Conservation (phyloP, 64 coral and sea anemone genomes). For the Pocillopora verrucosa region DNA sequence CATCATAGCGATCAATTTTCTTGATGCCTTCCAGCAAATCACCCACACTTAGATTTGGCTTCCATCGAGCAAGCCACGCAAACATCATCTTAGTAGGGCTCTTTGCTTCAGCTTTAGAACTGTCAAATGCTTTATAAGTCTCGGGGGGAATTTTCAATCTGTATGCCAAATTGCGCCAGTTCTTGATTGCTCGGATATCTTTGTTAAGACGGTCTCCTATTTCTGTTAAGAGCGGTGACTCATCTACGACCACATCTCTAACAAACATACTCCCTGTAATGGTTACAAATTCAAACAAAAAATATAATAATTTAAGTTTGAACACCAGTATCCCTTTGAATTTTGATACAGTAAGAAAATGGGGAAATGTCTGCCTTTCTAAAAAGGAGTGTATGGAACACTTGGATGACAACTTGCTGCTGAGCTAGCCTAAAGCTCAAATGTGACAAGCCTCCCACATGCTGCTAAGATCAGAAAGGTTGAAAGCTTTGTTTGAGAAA, state of each 20-base stretch:
- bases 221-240: conserved; percentile 1
- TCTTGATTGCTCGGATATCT: conserved; percentile 46
- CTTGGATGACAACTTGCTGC: too few relatives aligned
- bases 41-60: neutral
- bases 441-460: too few relatives aligned
- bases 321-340: too few relatives aligned
- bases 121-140: conserved; percentile 13
- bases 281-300: neutral
- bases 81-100: conserved; percentile 43
- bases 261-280: neutral
- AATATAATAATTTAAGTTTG: neutral
- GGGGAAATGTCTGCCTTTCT: too few relatives aligned
- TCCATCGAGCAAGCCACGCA: conserved; percentile 9
- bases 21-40: conserved; percentile 5
- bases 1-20: conserved; percentile 38
- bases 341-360: too few relatives aligned
- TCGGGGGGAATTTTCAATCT: conserved; percentile 30
- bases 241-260: neutral
- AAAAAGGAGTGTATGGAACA: too few relatives aligned
- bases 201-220: conserved; percentile 34
- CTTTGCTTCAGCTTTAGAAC: conserved; percentile 18
- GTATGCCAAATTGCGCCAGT: conserved; percentile 43
- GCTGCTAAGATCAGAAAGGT: too few relatives aligned
- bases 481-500: too few relatives aligned
- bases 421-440: too few relatives aligned